phyloP scores from a whole-genome alignment of 2,113 vertebrate genomes.

The Castor canadensis region DNA sequence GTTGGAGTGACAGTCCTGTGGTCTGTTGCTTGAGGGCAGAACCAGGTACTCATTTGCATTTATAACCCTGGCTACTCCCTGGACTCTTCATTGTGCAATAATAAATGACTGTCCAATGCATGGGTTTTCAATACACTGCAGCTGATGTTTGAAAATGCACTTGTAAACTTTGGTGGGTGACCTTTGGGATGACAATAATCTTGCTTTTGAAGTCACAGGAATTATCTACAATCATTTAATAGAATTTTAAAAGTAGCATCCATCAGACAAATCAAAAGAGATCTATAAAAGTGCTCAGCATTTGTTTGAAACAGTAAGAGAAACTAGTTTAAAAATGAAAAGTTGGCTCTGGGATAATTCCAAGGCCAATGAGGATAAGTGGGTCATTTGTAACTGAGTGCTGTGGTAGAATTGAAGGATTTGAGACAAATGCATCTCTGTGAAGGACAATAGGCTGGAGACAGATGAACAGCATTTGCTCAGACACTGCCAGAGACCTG shows the following conservation, averaged over 20 bases:
- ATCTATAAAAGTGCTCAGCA: background rate
- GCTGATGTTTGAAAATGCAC: background rate
- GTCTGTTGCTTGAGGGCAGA: background rate
- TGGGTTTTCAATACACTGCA: background rate
- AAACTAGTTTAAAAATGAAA: conserved; percentile 34
- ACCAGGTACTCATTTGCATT: background rate
- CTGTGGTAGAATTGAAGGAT: background rate
- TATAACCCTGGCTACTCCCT: background rate
- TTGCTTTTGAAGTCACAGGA: conserved; percentile 36
- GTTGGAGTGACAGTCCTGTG: background rate
- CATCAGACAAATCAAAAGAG: background rate
- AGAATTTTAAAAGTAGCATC: background rate
- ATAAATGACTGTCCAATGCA: background rate
- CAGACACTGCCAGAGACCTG: background rate
- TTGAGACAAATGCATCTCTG: background rate
- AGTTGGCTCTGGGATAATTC: conserved; percentile 26
- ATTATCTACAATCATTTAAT: background rate
- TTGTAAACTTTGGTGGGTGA: background rate
- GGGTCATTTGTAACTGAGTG: background rate
- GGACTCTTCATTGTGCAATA: background rate
- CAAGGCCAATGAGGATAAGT: background rate
- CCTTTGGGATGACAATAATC: background rate
- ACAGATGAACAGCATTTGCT: background rate
- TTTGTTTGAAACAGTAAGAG: conserved; percentile 16
- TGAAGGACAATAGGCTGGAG: background rate